Conservation (phyloP, 1,140 invertebrate genomes). For the Adelges cooleyi region DNA sequence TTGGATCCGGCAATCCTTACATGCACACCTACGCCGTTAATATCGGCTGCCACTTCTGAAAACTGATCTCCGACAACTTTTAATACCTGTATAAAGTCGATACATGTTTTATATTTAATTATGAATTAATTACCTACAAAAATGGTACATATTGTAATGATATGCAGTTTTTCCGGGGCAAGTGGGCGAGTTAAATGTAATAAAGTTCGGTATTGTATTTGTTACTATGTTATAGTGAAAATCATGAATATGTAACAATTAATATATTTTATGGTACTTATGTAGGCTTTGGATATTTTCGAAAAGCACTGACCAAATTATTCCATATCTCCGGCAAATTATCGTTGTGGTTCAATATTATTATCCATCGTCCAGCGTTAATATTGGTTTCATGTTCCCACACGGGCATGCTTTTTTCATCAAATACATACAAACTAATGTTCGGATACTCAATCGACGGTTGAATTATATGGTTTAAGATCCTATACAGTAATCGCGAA, state of each 20-base stretch:
- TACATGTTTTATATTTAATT: too few relatives aligned
- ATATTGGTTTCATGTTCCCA: slow-evolving; percentile 17
- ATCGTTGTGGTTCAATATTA: background rate
- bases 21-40: slow-evolving; percentile 8
- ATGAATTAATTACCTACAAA: too few relatives aligned
- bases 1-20: background rate
- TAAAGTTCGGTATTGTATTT: too few relatives aligned
- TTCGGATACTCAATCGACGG: background rate
- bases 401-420: background rate
- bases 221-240: too few relatives aligned
- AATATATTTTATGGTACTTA: too few relatives aligned
- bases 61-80: background rate
- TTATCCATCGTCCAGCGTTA: slow-evolving; percentile 11
- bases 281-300: too few relatives aligned
- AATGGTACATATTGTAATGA: too few relatives aligned
- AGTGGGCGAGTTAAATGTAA: too few relatives aligned
- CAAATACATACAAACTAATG: background rate
- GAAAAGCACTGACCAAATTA: background rate
- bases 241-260: too few relatives aligned
- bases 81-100: background rate
- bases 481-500: too few relatives aligned
- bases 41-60: background rate
- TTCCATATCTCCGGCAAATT: slow-evolving; percentile 14
- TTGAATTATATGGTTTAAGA: background rate
- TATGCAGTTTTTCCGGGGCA: too few relatives aligned